These are phyloP conservation scores for Himalopsyche anomala DNA, from an alignment of 2,888 invertebrate genomes.

Conservation along the genomic window DNA sequence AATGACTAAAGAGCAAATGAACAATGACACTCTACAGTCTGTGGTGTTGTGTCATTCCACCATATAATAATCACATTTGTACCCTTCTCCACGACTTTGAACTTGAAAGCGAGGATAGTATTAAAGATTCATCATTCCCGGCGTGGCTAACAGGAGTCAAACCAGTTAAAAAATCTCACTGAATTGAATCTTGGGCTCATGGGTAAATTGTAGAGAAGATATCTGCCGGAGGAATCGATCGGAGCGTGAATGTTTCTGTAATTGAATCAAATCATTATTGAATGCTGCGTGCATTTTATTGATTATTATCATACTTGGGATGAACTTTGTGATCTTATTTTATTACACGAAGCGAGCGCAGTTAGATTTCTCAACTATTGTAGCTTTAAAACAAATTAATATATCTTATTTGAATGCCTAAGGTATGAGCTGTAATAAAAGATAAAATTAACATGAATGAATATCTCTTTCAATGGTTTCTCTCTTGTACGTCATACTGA, in stretches of 20 bases:
- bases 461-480: too few relatives aligned
- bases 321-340: neutral
- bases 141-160: neutral
- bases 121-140: neutral
- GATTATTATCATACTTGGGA: neutral
- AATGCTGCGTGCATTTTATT: neutral
- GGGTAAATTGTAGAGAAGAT: slow-evolving; percentile 1
- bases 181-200: neutral
- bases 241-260: slow-evolving; percentile 12
- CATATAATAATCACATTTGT: slow-evolving; percentile 22
- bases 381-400: too few relatives aligned
- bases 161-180: neutral
- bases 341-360: neutral
- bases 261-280: slow-evolving; percentile 14
- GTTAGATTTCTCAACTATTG: too few relatives aligned
- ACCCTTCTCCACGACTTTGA: slow-evolving; percentile 45
- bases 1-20: neutral
- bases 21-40: neutral
- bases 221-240: neutral
- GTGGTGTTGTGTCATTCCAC: slow-evolving; percentile 38
- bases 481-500: too few relatives aligned
- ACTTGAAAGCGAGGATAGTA: slow-evolving; percentile 3
- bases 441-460: too few relatives aligned
- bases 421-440: too few relatives aligned
- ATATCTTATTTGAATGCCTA: too few relatives aligned